These are phyloP conservation scores for Eudemis profundana DNA, from an alignment of 2,888 invertebrate species.

Conservation along the genomic window DNA sequence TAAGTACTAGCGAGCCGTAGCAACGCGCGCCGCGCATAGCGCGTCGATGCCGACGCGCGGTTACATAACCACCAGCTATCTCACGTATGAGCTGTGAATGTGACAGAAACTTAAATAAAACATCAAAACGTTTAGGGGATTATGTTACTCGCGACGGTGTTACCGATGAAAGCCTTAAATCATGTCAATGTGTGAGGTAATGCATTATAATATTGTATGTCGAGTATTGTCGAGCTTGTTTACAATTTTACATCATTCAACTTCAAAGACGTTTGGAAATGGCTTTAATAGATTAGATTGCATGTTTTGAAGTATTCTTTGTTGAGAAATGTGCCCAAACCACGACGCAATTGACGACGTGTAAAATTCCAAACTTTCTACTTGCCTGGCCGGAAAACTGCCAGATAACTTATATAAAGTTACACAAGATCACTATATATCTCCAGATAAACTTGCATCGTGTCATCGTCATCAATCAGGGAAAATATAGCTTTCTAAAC, in stretches of 20 bases:
- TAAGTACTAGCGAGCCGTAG: no score
- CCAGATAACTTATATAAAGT: no score
- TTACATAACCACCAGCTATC: slow-evolving; percentile 14
- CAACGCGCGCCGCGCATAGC: not conserved
- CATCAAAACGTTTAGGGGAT: slow-evolving; percentile 14
- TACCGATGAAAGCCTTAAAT: not conserved
- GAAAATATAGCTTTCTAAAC: no score
- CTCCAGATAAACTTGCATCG: no score
- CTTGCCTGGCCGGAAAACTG: not conserved
- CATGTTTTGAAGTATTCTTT: not conserved
- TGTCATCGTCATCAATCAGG: no score
- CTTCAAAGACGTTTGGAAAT: not conserved
- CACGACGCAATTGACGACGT: not conserved
- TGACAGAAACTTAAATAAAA: slow-evolving; percentile 17
- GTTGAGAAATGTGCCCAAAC: not conserved
- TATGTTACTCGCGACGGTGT: slow-evolving; percentile 16
- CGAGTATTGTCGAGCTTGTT: no score
- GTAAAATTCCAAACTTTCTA: not conserved
- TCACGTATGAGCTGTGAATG: slow-evolving; percentile 21
- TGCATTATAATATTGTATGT: not conserved
- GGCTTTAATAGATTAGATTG: slow-evolving; percentile 7
- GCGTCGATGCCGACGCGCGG: slow-evolving; percentile 12
- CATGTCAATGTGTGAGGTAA: slow-evolving; percentile 4
- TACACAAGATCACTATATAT: no score
- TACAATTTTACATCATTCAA: not conserved